Percentiles rank a stretch among this genome's conserved stretches.
Conservation (phyloP, 2,113 vertebrate species). For the Elephantulus edwardii region DNA sequence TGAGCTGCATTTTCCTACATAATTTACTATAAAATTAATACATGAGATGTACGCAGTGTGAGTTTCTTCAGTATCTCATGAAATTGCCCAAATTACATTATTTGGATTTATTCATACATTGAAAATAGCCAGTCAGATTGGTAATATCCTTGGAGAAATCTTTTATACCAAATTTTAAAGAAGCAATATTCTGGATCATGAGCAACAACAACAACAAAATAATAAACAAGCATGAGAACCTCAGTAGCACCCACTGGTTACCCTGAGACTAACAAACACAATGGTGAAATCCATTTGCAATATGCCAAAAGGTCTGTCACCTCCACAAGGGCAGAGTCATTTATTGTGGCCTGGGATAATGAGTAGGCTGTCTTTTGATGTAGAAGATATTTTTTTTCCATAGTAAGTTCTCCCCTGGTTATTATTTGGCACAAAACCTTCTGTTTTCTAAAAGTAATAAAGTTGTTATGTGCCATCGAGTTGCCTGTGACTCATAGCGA, state of each 20-base stretch:
- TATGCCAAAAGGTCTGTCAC: fast-evolving
- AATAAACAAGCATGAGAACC: fast-evolving
- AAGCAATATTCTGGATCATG: fast-evolving
- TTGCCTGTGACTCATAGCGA: no score
- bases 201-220: no score
- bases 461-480: no score
- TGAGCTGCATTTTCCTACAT: not conserved
- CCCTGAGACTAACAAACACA: fast-evolving
- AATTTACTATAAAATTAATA: not conserved
- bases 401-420: fast-evolving
- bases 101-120: fast-evolving
- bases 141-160: fast-evolving
- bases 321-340: fast-evolving
- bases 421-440: no score
- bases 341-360: fast-evolving
- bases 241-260: fast-evolving
- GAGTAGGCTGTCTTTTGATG: fast-evolving
- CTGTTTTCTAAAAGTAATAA: not conserved
- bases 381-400: not conserved
- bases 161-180: fast-evolving
- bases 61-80: not conserved
- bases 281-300: fast-evolving
- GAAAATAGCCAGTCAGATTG: fast-evolving
- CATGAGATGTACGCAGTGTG: fast-evolving
- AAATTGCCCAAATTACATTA: fast-evolving